phyloP scores from a whole-genome alignment of 2,888 invertebrate species.

The Limnephilus rhombicus region DNA sequence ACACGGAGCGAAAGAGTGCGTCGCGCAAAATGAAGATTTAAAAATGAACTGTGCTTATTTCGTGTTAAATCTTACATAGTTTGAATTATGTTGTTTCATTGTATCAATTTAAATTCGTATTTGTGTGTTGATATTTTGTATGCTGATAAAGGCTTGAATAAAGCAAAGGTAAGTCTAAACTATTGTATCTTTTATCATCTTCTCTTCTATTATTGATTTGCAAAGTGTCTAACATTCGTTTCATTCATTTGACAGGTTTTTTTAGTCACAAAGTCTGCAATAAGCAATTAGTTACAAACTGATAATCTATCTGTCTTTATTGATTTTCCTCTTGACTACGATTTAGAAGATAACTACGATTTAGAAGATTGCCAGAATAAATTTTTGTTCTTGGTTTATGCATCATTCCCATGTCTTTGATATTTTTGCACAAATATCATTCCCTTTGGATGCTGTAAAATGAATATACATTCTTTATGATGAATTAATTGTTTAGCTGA shows the following conservation, averaged over 20 bases:
- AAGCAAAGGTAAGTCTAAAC: slow-evolving; percentile 33
- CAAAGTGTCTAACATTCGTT: neutral
- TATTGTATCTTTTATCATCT: slow-evolving; percentile 39
- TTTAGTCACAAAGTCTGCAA: neutral
- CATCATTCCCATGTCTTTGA: neutral
- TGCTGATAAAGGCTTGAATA: slow-evolving; percentile 11
- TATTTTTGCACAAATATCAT: neutral
- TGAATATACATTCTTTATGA: neutral
- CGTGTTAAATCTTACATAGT: slow-evolving; percentile 1
- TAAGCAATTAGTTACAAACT: neutral
- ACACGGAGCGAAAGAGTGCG: neutral
- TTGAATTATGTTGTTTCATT: slow-evolving; percentile 52
- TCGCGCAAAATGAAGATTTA: slow-evolving; percentile 22
- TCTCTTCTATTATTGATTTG: slow-evolving; percentile 34
- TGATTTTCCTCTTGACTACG: slow-evolving; percentile 6
- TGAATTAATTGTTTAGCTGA: neutral
- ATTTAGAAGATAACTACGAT: neutral
- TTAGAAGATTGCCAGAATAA: neutral
- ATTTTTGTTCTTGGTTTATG: neutral
- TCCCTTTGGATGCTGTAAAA: neutral
- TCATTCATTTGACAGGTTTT: slow-evolving; percentile 17
- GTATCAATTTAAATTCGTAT: slow-evolving; percentile 42
- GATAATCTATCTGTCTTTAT: neutral
- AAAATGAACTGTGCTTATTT: slow-evolving; percentile 28
- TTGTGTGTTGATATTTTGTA: slow-evolving; percentile 47